Base-by-base conservation (phyloP, 2,113 vertebrate species). In the Malurus elegans region DNA sequence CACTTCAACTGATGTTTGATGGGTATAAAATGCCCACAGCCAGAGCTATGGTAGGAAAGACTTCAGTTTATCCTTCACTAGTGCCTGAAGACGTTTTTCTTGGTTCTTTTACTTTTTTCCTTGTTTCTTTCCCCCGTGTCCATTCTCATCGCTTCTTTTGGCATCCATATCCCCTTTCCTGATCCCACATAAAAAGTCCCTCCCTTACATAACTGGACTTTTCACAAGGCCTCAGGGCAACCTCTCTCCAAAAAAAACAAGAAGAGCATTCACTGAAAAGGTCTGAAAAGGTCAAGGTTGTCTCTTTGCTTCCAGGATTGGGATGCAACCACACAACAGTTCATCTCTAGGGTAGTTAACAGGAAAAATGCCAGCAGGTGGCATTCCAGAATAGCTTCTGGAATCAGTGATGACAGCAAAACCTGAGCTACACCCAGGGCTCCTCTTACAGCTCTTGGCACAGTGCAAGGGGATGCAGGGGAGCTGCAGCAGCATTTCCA, bases 321-420 rank as follows among this genome's bases (percentile, higher is more conserved):
- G 50, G 65, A 36, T 16, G 40, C 0, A 0, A 3, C 64, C 3
- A 10, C 21, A 19, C 12, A 51, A 16, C 16, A n/a, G 44, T 15
- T 56, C 44, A 36, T 70, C 51, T 29, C 34, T 58, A 9, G 45
- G 61, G 57, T 1, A 69, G 58, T 70, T 56, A 64, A 87, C 0
- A 86, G 75, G 79, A 56, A 53, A 78, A 54, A 88, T 80, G 72
- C 85, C 94, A 67, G 94, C 64, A 95, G 95, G 92, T 95, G 93
- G 94, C 95, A 93, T 96, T 85, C 92, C 86, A 96, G 88, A 96
- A 90, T 71, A 94, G 79, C n/a, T 88, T 34, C 88, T 86, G 81
- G 40, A 53, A 88, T 79, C 23, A 9, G 47, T 0, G 0, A 29
- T 34, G 28, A 17, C 47, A 28, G 50, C 3, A n/a, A 47, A 95